These are phyloP conservation scores for Heteromurus nitidus DNA, from an alignment of 2,888 invertebrate species.

Conservation along the genomic window DNA sequence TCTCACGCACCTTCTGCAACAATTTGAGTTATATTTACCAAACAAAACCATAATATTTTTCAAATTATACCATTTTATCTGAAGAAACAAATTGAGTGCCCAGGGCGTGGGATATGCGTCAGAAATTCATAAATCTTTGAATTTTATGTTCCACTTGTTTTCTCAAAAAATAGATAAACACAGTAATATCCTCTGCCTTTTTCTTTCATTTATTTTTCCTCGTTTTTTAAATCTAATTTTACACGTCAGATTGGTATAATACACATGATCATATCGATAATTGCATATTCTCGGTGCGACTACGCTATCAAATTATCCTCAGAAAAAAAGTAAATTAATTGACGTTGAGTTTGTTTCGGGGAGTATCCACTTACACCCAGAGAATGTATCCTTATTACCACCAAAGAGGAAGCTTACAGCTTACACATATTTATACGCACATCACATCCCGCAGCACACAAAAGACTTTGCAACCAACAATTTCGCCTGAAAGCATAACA, in stretches of 20 bases:
- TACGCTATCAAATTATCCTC: background rate
- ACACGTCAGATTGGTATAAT: background rate
- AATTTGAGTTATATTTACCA: background rate
- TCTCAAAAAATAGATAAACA: background rate
- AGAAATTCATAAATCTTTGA: background rate
- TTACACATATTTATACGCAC: background rate
- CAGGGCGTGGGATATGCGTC: background rate
- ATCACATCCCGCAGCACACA: background rate
- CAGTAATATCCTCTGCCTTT: background rate
- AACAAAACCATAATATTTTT: background rate
- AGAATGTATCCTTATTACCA: background rate
- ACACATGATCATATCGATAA: background rate
- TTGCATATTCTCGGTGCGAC: background rate
- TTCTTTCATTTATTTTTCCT: background rate
- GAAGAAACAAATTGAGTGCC: background rate
- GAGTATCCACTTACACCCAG: background rate
- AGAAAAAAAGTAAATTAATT: background rate
- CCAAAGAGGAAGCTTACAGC: too few species aligned
- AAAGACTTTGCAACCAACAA: background rate
- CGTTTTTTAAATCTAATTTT: background rate
- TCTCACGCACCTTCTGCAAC: background rate
- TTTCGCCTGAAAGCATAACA: background rate
- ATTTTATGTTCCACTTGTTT: constrained; percentile 14
- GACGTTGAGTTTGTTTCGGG: background rate
- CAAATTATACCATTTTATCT: background rate